These are phyloP conservation scores for Micrasema minimum DNA, from an alignment of 1,140 invertebrate genomes.

Conservation along the genomic window DNA sequence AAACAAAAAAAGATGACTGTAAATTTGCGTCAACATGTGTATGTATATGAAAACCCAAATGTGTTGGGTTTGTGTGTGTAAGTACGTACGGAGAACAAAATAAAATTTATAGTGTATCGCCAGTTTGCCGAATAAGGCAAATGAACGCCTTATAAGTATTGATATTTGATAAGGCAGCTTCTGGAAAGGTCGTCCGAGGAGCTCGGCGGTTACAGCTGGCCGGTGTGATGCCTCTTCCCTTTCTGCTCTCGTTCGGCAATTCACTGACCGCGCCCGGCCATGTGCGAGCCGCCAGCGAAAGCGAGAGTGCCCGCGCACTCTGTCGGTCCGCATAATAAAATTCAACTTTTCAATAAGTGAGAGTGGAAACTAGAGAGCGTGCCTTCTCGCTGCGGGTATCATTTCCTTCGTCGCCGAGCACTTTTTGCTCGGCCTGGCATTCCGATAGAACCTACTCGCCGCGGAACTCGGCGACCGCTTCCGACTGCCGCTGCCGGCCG, in stretches of 20 bases:
- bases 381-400: conserved; percentile 19
- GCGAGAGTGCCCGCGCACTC: conserved; percentile 38
- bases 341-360: conserved; percentile 45
- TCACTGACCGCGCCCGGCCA: background rate
- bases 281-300: conserved; percentile 27
- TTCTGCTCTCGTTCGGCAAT: background rate
- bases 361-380: conserved; percentile 47
- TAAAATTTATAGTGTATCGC: too few relatives aligned
- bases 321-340: conserved; percentile 44
- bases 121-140: too few relatives aligned
- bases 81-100: too few relatives aligned
- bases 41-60: too few relatives aligned
- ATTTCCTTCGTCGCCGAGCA: conserved; percentile 13
- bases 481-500: conserved; percentile 1
- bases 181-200: too few relatives aligned
- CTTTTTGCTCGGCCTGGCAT: conserved; percentile 22
- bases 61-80: too few relatives aligned
- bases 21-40: too few relatives aligned
- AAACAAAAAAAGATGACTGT: too few relatives aligned
- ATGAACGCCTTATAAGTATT: too few relatives aligned
- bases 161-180: too few relatives aligned
- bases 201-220: too few relatives aligned
- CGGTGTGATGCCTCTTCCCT: too few relatives aligned
- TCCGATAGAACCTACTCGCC: background rate
- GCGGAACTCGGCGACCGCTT: background rate